Evolutionary conservation across 1,140 invertebrate genomes (phyloP).

Genomic region (Bombus cullumanus): DNA sequence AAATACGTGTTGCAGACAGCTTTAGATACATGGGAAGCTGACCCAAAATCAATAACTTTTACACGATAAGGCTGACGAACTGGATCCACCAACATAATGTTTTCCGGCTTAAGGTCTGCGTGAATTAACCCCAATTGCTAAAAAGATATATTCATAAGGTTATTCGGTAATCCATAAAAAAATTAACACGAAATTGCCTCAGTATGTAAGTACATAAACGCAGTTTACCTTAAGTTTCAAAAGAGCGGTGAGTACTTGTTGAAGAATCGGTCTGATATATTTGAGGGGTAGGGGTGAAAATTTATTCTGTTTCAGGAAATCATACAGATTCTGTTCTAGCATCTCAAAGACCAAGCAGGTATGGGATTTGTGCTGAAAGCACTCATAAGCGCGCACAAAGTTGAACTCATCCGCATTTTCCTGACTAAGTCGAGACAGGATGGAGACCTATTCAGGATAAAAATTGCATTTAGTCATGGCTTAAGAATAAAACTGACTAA

Average conservation of each 20-base stretch:
- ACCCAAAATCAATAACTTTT: constrained; percentile 99
- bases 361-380: constrained; percentile 99
- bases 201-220: constrained; percentile 32
- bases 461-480: rapidly evolving
- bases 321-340: constrained; percentile 99
- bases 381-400: constrained; percentile 99
- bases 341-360: constrained; percentile 99
- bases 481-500: background rate
- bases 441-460: constrained; percentile 88
- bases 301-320: constrained; percentile 99
- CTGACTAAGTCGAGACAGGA: constrained; percentile 97
- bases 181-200: background rate
- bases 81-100: constrained; percentile 99
- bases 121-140: constrained; percentile 99
- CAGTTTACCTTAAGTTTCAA: constrained; percentile 94
- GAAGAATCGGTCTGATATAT: constrained; percentile 98
- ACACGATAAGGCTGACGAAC: constrained; percentile 97
- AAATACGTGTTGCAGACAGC: constrained; percentile 99
- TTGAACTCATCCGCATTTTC: constrained; percentile 99
- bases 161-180: background rate
- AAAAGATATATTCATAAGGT: constrained; percentile 58
- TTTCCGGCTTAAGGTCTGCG: constrained; percentile 99
- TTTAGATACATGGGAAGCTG: constrained; percentile 99
- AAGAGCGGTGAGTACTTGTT: constrained; percentile 99
- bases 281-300: constrained; percentile 99